Percentiles rank a stretch among this genome's conserved stretches.
These are phyloP conservation scores for Pardalotus punctatus DNA, from an alignment of 2,113 vertebrate genomes.

Conservation along the genomic window DNA sequence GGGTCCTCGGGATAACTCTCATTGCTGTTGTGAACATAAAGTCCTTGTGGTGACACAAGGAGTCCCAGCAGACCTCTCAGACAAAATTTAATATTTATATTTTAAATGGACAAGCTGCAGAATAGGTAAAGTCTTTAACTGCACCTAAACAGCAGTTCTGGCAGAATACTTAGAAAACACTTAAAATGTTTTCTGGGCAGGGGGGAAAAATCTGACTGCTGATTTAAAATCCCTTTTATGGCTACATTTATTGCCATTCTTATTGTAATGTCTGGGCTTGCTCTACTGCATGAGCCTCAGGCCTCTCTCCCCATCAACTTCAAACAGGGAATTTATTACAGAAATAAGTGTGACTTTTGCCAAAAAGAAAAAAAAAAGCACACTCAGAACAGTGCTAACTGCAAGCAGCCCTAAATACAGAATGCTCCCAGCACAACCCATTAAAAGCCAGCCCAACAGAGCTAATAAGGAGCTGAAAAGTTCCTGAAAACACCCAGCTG, in stretches of 20 bases:
- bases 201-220: neutral
- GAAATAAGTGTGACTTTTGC: neutral
- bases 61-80: neutral
- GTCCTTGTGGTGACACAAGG: neutral
- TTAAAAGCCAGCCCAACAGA: neutral
- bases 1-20: neutral
- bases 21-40: neutral
- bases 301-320: constrained; percentile 11
- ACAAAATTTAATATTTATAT: neutral
- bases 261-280: constrained; percentile 9
- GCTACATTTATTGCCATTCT: constrained; percentile 6
- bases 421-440: neutral
- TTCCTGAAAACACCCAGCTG: neutral
- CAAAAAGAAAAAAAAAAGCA: neutral
- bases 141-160: neutral
- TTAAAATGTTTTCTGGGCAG: neutral
- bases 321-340: constrained; percentile 14
- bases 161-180: neutral
- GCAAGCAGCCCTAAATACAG: neutral
- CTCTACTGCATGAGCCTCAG: constrained; percentile 5
- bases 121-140: neutral
- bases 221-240: constrained; percentile 23
- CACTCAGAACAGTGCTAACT: neutral
- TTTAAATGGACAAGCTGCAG: neutral
- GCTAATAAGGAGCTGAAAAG: neutral